Evolutionary conservation across 2,113 vertebrate species (phyloP).

Genomic region (Seriola quinqueradiata): DNA sequence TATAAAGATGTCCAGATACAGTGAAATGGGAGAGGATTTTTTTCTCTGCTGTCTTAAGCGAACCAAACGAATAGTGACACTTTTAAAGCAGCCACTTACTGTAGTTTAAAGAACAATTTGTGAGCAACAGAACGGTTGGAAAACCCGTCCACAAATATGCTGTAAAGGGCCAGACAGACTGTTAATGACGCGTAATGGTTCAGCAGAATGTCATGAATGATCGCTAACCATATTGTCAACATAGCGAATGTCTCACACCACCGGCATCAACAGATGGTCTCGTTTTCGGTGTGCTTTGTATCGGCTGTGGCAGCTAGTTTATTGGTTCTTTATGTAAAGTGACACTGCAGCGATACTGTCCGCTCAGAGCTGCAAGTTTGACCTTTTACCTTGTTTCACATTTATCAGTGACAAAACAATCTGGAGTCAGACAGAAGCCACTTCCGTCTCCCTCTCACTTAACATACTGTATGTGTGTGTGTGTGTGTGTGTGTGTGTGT

Average conservation of each 20-base stretch:
- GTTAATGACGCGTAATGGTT: constrained; percentile 42
- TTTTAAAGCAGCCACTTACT: constrained; percentile 22
- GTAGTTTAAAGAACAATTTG: constrained; percentile 26
- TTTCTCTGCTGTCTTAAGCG: not conserved
- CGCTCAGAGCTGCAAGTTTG: constrained; percentile 33
- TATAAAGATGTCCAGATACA: not conserved
- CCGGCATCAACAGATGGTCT: constrained; percentile 33
- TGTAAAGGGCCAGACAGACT: constrained; percentile 43
- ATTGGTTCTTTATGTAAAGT: constrained; percentile 27
- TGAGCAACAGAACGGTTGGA: constrained; percentile 23
- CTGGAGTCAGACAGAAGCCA: constrained; percentile 70
- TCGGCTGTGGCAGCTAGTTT: constrained; percentile 20
- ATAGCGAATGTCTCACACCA: constrained; percentile 8
- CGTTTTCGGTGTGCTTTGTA: constrained; percentile 1
- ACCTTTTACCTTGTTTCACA: constrained; percentile 64
- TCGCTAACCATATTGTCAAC: constrained; percentile 35
- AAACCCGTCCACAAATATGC: constrained; percentile 36
- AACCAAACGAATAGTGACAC: constrained; percentile 25
- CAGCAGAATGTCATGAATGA: constrained; percentile 38
- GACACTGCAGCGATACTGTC: constrained; percentile 31
- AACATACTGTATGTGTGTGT: constrained; percentile 54
- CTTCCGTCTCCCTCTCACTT: constrained; percentile 62
- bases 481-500: constrained; percentile 5
- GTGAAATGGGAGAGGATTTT: not conserved
- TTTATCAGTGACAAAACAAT: constrained; percentile 71